Base-by-base conservation (phyloP, 2,888 invertebrate genomes). In the Monopis laevigella region DNA sequence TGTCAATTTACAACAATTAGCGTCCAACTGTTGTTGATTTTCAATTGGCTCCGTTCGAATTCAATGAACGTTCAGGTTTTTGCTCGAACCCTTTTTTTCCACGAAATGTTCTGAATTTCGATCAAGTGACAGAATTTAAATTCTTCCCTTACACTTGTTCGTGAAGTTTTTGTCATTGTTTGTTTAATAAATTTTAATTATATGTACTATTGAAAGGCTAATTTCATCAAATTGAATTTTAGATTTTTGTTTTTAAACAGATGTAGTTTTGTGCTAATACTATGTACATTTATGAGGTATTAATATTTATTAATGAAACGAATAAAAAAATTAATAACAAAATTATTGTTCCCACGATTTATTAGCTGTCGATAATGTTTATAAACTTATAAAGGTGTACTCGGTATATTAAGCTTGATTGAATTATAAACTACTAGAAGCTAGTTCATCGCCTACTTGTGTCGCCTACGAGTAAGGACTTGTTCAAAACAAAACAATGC, bases 101-200 rank as follows among this genome's bases (percentile, higher is more conserved):
- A 50, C 50, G 58, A 63, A 70, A 72, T 67, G 69, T 65, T 66
- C 66, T 59, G 72, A 72, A 75, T 78, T 68, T 70, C 58, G 62
- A 71, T 62, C 62, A 60, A 69, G 75, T 78, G 80, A 77, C 74
- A 78, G 72, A 78, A 73, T 78, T 75, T 68, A 72, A 77, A 77
- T 77, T 78, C 71, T 73, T 73, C 62, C 56, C 70, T 77, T 78
- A 77, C 77, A 78, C 77, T 78, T 78, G 74, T 64, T 56, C 53
- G 52, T 55, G 53, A 46, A 51, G 57, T 62, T 71, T 67, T 71
- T 60, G 48, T 40, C 27, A 39, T 48, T 61, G 56, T 65, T 68
- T 65, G 66, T 62, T 71, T 58, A 70, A 78, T 77, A 75, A 78
- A 29, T 29, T 13, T n/a, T n/a, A n/a, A n/a, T n/a, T n/a, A n/a